phyloP scores from a whole-genome alignment of 2,113 vertebrate species.

The Desmodus rotundus region DNA sequence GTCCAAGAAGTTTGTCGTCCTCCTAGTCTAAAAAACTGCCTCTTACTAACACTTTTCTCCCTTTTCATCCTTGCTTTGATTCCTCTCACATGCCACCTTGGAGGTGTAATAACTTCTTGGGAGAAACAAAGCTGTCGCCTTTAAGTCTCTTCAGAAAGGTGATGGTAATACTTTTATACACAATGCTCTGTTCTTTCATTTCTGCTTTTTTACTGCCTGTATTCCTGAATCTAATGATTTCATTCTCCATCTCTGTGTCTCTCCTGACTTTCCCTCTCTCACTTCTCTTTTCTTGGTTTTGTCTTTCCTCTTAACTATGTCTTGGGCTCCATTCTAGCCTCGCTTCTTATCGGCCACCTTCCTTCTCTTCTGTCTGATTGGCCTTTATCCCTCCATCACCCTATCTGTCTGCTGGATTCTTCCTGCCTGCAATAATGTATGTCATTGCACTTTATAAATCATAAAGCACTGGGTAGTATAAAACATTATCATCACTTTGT shows the following conservation, averaged over 20 bases:
- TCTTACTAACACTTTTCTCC: neutral
- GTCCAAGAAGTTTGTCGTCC: neutral
- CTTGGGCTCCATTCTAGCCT: slow-evolving; percentile 36
- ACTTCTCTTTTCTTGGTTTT: slow-evolving; percentile 41
- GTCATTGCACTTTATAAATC: slow-evolving; percentile 12
- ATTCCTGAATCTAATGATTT: neutral
- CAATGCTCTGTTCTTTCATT: neutral
- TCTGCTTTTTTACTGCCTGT: neutral
- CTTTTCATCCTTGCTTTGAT: neutral
- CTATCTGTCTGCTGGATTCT: slow-evolving; percentile 49
- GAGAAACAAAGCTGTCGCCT: neutral
- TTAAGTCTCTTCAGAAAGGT: neutral
- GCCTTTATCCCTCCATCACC: slow-evolving; percentile 42
- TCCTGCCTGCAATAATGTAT: slow-evolving; percentile 24
- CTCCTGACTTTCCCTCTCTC: neutral
- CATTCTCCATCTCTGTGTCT: neutral
- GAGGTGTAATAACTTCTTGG: neutral
- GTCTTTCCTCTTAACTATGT: slow-evolving; percentile 35
- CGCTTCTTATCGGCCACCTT: slow-evolving; percentile 35
- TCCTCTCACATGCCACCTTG: neutral
- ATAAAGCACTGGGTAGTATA: neutral
- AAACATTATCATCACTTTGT: neutral
- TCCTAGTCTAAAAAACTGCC: slow-evolving; percentile 4
- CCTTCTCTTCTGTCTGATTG: slow-evolving; percentile 56
- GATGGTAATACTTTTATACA: neutral